Base-by-base conservation (phyloP, 1,140 invertebrate species). In the Panagrolaimus sp. region DNA sequence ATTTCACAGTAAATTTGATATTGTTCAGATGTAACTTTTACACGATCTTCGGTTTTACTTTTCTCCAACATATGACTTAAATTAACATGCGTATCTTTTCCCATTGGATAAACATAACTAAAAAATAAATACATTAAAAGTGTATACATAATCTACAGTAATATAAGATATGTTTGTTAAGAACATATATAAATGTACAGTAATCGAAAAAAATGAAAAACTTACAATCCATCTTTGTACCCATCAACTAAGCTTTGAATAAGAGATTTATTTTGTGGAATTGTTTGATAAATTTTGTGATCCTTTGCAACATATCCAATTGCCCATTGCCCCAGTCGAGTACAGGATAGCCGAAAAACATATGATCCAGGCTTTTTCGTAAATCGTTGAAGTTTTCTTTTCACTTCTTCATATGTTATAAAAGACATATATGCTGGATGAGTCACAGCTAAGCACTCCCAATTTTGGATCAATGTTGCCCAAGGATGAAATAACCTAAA, bases 1-100 rank as follows among this genome's bases (percentile, higher is more conserved):
- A 99, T 99, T 88, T 98, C 94, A 85, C 96, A 99, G 84, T 99
- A 99, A 14, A 99, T 87, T 85, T 98, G 95, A 84, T 98, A 98
- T 85, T 98, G 96, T 84, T 99, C 96, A 83, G 96, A 92, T 1
- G 96, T 98, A n/a, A 98, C 94, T 76, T 91, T 91, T 73, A 73
- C 68, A 43, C 72, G 26, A 2, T 73, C 78, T 65, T 83, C 82
- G 12, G 91, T 91, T 32, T 63, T 52, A 0, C 91, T 92, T 45
- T 91, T 91, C 84, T 93, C 91, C 63, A 96, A 91, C 1, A 92
- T 91, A 86, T 89, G 92, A 67, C 91, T 92, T 65, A 97, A 86
- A 83, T 96, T 93, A 10, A 93, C 93, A 87, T 96, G 96, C 14
- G 90, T 79, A 14, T 66, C 48, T 64, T 87, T 38, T n/a, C 67